Conservation (phyloP, 2,888 invertebrate genomes). For the Troglohyphantes excavatus region DNA sequence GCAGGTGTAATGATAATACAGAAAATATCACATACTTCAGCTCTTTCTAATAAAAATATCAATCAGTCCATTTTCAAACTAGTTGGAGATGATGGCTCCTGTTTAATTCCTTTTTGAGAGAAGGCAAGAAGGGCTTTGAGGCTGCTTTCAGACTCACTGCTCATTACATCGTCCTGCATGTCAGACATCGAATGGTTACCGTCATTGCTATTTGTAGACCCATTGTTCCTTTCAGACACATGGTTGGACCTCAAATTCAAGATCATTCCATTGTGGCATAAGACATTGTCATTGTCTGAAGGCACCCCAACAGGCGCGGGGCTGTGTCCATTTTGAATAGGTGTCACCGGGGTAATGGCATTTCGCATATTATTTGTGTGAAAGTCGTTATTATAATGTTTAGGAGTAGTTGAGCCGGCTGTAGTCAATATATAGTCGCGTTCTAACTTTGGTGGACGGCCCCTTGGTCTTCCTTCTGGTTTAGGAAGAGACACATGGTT, state of each 20-base stretch:
- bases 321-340: conserved; percentile 77
- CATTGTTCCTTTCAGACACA: conserved; percentile 62
- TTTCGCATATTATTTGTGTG: conserved; percentile 49
- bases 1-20: conserved; percentile 78
- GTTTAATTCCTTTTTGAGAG: conserved; percentile 79
- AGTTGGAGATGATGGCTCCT: conserved; percentile 78
- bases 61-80: conserved; percentile 78
- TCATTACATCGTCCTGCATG: conserved; percentile 73
- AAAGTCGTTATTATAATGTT: conserved; percentile 55
- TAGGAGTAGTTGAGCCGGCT: conserved; percentile 72
- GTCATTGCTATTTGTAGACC: conserved; percentile 47
- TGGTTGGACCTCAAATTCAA: conserved; percentile 69
- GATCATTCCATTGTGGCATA: conserved; percentile 63
- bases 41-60: conserved; percentile 77
- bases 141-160: conserved; percentile 78
- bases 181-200: conserved; percentile 51
- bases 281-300: conserved; percentile 69
- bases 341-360: conserved; percentile 67
- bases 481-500: conserved; percentile 66
- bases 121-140: conserved; percentile 79
- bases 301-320: conserved; percentile 72
- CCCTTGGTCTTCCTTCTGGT: conserved; percentile 77
- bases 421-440: conserved; percentile 76
- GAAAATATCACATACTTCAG: conserved; percentile 79
- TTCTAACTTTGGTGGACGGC: conserved; percentile 79